These are phyloP conservation scores for Palythoa heliodiscus DNA, from an alignment of 92 coral and sea anemone genomes.

Conservation along the genomic window DNA sequence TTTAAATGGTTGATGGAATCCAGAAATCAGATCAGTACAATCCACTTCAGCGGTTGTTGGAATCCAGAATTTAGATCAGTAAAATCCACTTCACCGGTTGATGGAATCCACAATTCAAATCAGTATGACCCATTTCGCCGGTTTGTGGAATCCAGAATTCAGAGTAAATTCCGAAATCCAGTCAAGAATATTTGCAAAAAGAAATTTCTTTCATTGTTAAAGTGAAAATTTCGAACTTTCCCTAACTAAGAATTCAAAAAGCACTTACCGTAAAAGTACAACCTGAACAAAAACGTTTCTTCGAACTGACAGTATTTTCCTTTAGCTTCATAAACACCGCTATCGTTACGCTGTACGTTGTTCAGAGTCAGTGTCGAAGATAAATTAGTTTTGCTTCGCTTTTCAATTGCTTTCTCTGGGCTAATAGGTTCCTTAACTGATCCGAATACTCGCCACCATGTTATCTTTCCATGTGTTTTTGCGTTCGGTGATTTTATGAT, in stretches of 20 bases:
- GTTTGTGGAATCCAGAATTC: too few relatives aligned
- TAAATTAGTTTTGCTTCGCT: neutral
- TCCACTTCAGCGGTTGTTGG: too few relatives aligned
- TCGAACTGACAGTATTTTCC: neutral
- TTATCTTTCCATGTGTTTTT: neutral
- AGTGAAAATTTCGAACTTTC: too few relatives aligned
- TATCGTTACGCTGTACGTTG: neutral
- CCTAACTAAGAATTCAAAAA: neutral
- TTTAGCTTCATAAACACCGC: constrained; percentile 2
- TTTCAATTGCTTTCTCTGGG: neutral
- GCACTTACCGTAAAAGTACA: neutral
- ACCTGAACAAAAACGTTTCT: neutral
- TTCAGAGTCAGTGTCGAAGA: neutral
- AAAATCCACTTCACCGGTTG: too few relatives aligned
- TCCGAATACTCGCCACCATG: neutral
- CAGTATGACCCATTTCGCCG: too few relatives aligned
- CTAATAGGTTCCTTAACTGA: neutral
- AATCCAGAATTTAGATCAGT: too few relatives aligned
- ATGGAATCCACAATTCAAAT: too few relatives aligned
- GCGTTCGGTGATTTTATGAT: neutral
- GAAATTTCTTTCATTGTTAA: too few relatives aligned
- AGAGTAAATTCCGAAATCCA: too few relatives aligned
- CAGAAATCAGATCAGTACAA: too few relatives aligned
- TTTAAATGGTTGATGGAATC: too few relatives aligned
- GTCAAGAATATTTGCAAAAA: too few relatives aligned